Percentiles rank a stretch among this genome's conserved stretches.
Conservation (phyloP, 2,888 invertebrate species). For the Pseudococcus longispinus region DNA sequence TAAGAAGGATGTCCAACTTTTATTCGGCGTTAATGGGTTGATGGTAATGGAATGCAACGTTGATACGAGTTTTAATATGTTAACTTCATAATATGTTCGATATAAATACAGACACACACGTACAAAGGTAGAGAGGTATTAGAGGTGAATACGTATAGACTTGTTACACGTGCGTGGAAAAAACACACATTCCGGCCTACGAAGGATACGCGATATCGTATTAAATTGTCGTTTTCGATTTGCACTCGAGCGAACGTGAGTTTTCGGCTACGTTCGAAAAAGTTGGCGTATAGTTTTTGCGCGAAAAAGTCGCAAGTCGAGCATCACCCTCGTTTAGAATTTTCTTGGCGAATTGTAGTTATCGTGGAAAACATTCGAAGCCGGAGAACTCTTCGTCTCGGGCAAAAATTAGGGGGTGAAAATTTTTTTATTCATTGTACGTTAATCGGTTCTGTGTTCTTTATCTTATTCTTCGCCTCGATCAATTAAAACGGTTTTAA, state of each 20-base stretch:
- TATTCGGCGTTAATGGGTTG: conserved; percentile 10
- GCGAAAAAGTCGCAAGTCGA: not conserved
- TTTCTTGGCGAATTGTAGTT: conserved; percentile 8
- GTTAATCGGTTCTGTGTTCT: conserved; percentile 9
- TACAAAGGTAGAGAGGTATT: not conserved
- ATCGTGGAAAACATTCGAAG: not conserved
- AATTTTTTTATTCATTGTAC: conserved; percentile 4
- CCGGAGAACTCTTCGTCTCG: not conserved
- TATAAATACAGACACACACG: not conserved
- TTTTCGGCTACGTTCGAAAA: not conserved
- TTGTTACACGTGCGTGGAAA: not conserved
- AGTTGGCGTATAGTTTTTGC: not conserved
- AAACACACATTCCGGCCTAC: not conserved
- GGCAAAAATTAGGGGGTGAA: not conserved
- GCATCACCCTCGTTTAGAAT: not conserved
- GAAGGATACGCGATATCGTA: not conserved
- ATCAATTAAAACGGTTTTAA: conserved; percentile 29
- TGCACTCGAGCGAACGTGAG: not conserved
- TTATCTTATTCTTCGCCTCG: not conserved
- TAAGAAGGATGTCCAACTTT: conserved; percentile 34
- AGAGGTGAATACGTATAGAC: not conserved
- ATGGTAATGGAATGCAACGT: conserved; percentile 25
- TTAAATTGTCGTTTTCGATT: conserved; percentile 44
- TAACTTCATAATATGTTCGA: conserved; percentile 20
- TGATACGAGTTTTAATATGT: conserved; percentile 25